phyloP scores from a whole-genome alignment of 2,888 invertebrate species.

The Sisyra terminalis region DNA sequence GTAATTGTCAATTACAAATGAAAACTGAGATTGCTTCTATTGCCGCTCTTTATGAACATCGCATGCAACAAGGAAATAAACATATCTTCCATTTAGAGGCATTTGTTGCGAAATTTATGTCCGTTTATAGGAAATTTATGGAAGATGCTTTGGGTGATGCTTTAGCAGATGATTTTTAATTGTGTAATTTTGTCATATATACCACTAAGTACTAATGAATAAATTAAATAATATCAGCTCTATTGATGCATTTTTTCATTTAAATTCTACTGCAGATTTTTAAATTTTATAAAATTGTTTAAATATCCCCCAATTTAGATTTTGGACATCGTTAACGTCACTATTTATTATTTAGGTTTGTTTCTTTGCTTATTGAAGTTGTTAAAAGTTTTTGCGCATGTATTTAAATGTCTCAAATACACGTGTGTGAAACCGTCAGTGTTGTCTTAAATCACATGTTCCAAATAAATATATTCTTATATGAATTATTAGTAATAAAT shows the following conservation, averaged over 20 bases:
- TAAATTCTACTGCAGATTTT: not conserved
- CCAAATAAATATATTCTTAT: no score
- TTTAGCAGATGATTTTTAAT: conserved; percentile 21
- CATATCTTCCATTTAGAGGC: conserved; percentile 94
- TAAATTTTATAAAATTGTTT: not conserved
- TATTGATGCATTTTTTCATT: no score
- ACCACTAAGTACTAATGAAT: not conserved
- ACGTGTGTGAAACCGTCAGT: no score
- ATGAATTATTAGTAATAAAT: no score
- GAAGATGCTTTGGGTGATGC: conserved; percentile 49
- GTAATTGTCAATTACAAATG: conserved; percentile 79
- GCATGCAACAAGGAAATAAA: conserved; percentile 83
- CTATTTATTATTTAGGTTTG: no score
- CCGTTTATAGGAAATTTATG: conserved; percentile 76
- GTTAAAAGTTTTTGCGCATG: no score
- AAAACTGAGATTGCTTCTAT: conserved; percentile 70
- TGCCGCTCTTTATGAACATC: conserved; percentile 85
- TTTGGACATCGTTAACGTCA: no score
- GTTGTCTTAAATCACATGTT: no score
- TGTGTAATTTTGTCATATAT: not conserved
- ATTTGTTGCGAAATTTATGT: conserved; percentile 94
- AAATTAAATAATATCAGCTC: no score
- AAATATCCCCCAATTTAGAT: no score
- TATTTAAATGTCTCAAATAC: no score
- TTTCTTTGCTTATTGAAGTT: no score